Evolutionary conservation across 2,797 vertebrate genomes (phyloP), one percentile per base, ranked within the genome.

Genomic region (Tokudaia tokunoshimensis): DNA sequence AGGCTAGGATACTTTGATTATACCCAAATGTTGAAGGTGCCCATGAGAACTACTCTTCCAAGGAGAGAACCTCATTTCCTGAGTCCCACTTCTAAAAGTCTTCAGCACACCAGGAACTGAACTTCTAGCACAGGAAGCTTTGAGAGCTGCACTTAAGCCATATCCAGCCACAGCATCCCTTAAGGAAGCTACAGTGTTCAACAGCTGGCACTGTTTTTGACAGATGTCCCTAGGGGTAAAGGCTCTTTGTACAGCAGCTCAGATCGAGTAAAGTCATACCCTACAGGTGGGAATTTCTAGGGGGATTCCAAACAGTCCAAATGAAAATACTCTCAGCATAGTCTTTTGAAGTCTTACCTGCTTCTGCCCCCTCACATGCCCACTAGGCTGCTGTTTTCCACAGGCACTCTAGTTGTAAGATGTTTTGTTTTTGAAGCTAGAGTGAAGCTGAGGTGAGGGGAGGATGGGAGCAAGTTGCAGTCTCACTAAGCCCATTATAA

Each of bases 201-300:
- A 63, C 1, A 92, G 22, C 2, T 52, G 41, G 76, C 20, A 19
- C 31, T 94, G 61, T 76, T 89, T 92, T 41, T 92, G 52, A 85
- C 52, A 92, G 59, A 91, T 61, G 7, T 14, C n/a, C 22, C 31
- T 74, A 52, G 47, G 72, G 55, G 19, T 65, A 84, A 86, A 81
- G 15, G 1, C 13, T 87, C 13, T 50, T 87, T 90, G 20, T 50
- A 57, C 17, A 81, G 22, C 26, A 95, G 22, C 61, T 96, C 70
- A 79, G 3, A 24, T 95, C 11, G 57, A 92, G 84, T 88, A 59
- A 92, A 97, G 20, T 20, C 14, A 34, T 78, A 52, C 9, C 13
- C n/a, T 50, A 82, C 31, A 59, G 13, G 19, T 89, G 63, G 74
- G 86, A 91, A 92, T 95, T 96, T 96, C 82, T 63, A 31, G 84